A percentile compares a stretch with the other conserved stretches of the same genome.
These are phyloP conservation scores for Hippocampus mohnikei DNA, from an alignment of 2,113 vertebrate genomes.

Conservation along the genomic window DNA sequence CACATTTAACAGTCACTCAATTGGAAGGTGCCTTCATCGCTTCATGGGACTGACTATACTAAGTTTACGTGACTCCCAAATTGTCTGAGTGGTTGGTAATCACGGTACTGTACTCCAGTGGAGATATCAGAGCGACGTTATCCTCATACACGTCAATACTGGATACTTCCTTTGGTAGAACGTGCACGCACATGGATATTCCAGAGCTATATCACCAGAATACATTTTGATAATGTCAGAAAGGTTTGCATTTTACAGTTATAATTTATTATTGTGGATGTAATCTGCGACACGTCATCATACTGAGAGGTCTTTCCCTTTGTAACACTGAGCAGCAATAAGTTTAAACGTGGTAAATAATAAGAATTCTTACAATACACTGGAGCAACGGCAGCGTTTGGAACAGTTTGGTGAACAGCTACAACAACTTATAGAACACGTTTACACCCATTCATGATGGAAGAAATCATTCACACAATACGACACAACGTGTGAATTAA, in stretches of 20 bases:
- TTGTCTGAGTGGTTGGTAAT: neutral
- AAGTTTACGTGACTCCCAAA: slow-evolving; percentile 27
- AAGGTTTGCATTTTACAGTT: neutral
- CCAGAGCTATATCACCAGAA: neutral
- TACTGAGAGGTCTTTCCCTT: neutral
- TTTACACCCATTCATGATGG: neutral
- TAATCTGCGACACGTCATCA: neutral
- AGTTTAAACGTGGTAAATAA: neutral
- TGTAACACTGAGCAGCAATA: neutral
- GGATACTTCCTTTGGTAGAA: neutral
- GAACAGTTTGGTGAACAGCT: neutral
- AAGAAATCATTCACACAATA: neutral
- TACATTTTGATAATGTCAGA: neutral
- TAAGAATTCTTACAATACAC: neutral
- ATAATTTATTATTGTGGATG: neutral
- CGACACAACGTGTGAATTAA: neutral
- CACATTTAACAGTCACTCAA: slow-evolving; percentile 38
- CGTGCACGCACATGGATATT: neutral
- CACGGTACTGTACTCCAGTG: neutral
- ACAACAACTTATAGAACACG: too few relatives aligned
- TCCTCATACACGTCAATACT: neutral
- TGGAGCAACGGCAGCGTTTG: neutral
- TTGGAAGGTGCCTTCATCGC: slow-evolving; percentile 26
- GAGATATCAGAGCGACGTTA: neutral
- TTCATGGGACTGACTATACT: slow-evolving; percentile 33